These are phyloP conservation scores for Synanthedon formicaeformis DNA, from an alignment of 2,888 invertebrate species.

Conservation along the genomic window DNA sequence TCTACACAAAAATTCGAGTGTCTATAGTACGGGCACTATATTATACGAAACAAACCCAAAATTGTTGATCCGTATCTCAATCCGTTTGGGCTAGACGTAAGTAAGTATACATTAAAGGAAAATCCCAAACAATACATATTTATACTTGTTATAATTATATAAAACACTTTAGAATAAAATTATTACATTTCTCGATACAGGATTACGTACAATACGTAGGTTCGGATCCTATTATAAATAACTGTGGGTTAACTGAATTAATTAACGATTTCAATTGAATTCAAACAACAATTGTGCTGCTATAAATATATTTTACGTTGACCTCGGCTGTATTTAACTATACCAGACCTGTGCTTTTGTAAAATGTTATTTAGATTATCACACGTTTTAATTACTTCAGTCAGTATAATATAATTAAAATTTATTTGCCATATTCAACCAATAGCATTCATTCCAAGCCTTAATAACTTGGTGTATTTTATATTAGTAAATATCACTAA, in stretches of 20 bases:
- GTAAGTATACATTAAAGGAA: constrained; percentile 21
- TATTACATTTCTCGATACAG: background rate
- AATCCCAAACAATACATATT: constrained; percentile 32
- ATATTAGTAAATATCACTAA: too few relatives aligned
- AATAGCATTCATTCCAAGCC: too few relatives aligned
- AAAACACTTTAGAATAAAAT: background rate
- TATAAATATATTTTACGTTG: background rate
- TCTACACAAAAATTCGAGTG: background rate
- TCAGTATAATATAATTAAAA: too few relatives aligned
- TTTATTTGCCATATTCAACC: too few relatives aligned
- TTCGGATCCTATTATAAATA: background rate
- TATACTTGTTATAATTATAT: constrained; percentile 8
- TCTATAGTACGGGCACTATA: constrained; percentile 1
- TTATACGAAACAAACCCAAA: constrained; percentile 8
- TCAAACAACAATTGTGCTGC: background rate
- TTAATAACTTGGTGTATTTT: too few relatives aligned
- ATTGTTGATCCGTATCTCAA: constrained; percentile 25
- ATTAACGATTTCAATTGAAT: background rate
- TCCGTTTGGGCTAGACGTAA: constrained; percentile 19
- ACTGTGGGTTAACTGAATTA: background rate
- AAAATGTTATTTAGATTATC: too few relatives aligned
- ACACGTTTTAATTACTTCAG: too few relatives aligned
- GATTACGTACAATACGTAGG: background rate
- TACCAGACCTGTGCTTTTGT: too few relatives aligned
- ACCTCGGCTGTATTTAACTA: too few relatives aligned